Base-by-base conservation (phyloP, 2,888 invertebrate species). In the Gortyna flavago region DNA sequence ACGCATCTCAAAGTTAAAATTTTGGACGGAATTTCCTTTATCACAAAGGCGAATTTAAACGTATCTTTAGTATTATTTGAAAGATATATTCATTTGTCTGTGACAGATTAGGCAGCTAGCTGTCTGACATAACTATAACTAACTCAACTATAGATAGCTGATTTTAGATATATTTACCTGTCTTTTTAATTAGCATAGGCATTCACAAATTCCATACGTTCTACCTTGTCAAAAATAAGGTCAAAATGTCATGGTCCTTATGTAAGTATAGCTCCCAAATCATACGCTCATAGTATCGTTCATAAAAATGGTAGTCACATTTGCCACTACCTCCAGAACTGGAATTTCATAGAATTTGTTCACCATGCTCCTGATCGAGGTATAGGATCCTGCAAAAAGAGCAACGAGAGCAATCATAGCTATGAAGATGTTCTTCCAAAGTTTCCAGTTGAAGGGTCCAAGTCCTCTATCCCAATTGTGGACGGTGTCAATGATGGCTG, bases 401-500 rank as follows among this genome's bases (percentile, higher is more conserved):
- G 96, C 96, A 0, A 95, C 74, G 0, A 96, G 87, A 1, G 96
- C 94, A 1, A 96, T 89, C 13, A 94, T 66, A 7, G 90, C 90
- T 8, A 97, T 94, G 5, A 97, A 79, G 21, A 97, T 92, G 87
- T 98, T 98, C 92, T 98, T 98, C 91, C 97, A 96, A 0, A 98
- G 93, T 72, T 97, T 97, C 98, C 98, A 98, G 68, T 97, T 97
- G 84, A 96, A 96, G 35, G 90, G 90, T 0, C 98, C 98, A 2
- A 98, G 97, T 18, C 97, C 97, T 66, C 97, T 93, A 79, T 94
- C 94, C 97, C 98, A 98, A 81, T 97, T 97, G 85, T 98, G 97
- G 6, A 98, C 97, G 0, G 97, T 98, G 91, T 98, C 98, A 11
- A 98, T 97, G 59, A 98, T 95, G 13, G 98, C 98, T 35, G 98